Evolutionary conservation across 2,888 invertebrate genomes (phyloP), one percentile per base, ranked within the genome.

Genomic region (Germaria angustata): DNA sequence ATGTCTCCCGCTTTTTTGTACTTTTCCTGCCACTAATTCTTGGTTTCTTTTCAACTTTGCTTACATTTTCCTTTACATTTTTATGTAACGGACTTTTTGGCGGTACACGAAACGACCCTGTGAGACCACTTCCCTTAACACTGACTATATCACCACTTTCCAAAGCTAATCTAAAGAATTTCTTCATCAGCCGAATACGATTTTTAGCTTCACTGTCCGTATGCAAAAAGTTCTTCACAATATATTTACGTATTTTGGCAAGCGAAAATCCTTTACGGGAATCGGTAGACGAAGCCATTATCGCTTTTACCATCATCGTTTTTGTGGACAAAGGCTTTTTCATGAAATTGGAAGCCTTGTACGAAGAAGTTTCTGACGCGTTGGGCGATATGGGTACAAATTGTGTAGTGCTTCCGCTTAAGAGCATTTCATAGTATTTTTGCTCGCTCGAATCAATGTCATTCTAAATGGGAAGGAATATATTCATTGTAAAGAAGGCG

Each of bases 71-170:
- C 1, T 13, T 39, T 1, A 15, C n/a, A 24, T 72, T 17, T 8
- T 65, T 75, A n/a, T 82, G 76, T 13, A 73, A 41, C 1, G 44
- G 7, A 65, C 53, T 76, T n/a, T n/a, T 51, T 0, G 24, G 6
- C 0, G 84, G 81, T 2, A 84, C 55, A 7, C 84, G 75, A 80
- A 86, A 85, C 24, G 84, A 85, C 5, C 86, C 86, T 1, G 53
- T 8, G 0, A 84, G 34, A 36, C 84, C 85, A n/a, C 1, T 5
- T 6, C 86, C 86, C n/a, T 65, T 81, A 15, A 80, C 59, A 39
- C 69, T 81, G 39, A 72, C 51, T 4, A 86, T 22, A 1, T 84
- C 69, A 1, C 84, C 84, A 15, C 20, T 79, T 28, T 73, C 77
- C 7, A 86, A 22, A 1, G 84, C 75, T 1, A 20, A 24, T 8